These are phyloP conservation scores for Stratiomys singularior DNA, from an alignment of 2,888 invertebrate genomes.

Conservation along the genomic window DNA sequence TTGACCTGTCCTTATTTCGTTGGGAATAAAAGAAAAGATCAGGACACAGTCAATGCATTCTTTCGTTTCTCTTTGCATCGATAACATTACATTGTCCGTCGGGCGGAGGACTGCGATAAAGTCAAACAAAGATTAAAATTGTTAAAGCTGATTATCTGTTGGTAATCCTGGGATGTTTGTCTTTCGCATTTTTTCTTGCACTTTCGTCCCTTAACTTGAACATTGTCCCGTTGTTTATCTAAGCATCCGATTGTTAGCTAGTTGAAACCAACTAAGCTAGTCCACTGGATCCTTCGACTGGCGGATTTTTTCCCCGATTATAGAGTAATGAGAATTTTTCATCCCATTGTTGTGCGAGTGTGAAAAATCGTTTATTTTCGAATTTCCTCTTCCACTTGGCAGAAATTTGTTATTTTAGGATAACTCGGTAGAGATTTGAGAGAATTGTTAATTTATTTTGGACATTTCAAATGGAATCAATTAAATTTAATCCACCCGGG, in stretches of 20 bases:
- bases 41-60: neutral
- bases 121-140: constrained; percentile 45
- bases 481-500: neutral
- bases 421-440: neutral
- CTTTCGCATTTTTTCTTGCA: constrained; percentile 37
- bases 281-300: neutral
- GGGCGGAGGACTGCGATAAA: constrained; percentile 38
- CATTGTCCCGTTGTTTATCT: constrained; percentile 38
- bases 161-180: constrained; percentile 45
- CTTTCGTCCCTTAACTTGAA: neutral
- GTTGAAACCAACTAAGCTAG: neutral
- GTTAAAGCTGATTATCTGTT: constrained; percentile 46
- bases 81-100: neutral
- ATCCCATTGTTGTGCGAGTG: neutral
- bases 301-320: constrained; percentile 39
- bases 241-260: constrained; percentile 20
- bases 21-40: neutral
- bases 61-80: neutral
- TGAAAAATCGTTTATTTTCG: constrained; percentile 22
- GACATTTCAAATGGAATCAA: neutral
- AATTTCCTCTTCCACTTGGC: neutral
- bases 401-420: constrained; percentile 40
- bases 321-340: constrained; percentile 33
- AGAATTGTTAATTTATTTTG: constrained; percentile 12
- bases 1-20: constrained; percentile 42